Conservation (phyloP, 92 coral and sea anemone species). For the Diadumene lineata region DNA sequence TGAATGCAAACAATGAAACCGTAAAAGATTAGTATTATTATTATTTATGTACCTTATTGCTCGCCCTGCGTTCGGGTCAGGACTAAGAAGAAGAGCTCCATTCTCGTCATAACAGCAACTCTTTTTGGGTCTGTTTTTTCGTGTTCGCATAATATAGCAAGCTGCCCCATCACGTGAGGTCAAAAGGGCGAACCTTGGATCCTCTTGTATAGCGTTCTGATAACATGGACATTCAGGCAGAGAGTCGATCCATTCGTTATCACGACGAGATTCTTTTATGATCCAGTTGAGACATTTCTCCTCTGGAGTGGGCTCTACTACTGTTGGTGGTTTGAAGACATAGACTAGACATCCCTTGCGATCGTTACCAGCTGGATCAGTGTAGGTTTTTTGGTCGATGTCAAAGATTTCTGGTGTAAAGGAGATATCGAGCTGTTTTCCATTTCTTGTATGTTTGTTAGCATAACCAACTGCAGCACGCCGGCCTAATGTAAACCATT, state of each 20-base stretch:
- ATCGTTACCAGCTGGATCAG: constrained; percentile 30
- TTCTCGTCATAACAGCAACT: constrained; percentile 14
- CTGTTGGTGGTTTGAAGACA: constrained; percentile 9
- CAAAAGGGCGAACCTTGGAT: constrained; percentile 19
- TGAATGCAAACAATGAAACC: not conserved
- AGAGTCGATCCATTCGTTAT: constrained; percentile 32
- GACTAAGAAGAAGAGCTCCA: constrained; percentile 37
- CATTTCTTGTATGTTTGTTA: constrained; percentile 2
- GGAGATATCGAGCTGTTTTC: constrained; percentile 33
- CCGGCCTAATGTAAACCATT: constrained; percentile 43
- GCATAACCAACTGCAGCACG: constrained; percentile 64
- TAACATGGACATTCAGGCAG: constrained; percentile 48
- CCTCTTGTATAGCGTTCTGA: not conserved
- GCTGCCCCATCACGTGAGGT: not conserved
- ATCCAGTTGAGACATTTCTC: constrained; percentile 57
- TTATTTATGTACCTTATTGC: not conserved
- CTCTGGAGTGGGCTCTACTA: constrained; percentile 34
- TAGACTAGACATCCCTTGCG: constrained; percentile 52
- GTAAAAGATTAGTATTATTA: too few species aligned
- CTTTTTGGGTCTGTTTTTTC: not conserved
- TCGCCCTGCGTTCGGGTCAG: constrained; percentile 41
- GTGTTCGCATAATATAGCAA: constrained; percentile 5
- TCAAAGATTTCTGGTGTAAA: constrained; percentile 42
- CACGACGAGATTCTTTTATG: constrained; percentile 21
- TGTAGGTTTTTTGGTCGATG: constrained; percentile 44